These are phyloP conservation scores for Sinella curviseta DNA, from an alignment of 1,140 invertebrate genomes.

Conservation along the genomic window DNA sequence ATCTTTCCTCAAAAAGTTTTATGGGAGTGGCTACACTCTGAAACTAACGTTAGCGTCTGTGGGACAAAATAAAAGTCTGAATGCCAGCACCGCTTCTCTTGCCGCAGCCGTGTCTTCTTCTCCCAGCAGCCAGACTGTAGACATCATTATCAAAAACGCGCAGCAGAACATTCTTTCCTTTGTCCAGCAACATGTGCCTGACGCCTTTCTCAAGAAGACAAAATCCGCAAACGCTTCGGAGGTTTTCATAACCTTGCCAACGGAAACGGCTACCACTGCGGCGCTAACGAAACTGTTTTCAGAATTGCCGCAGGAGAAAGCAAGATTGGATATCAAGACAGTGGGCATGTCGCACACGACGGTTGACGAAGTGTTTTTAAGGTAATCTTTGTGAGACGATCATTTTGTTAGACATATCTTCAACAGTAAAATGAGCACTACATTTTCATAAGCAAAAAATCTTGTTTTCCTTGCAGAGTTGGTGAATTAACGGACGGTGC, in stretches of 20 bases:
- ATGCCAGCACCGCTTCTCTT: not conserved
- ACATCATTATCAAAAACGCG: no score
- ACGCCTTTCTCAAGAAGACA: constrained; percentile 42
- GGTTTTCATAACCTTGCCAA: no score
- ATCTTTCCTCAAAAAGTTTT: constrained; percentile 61
- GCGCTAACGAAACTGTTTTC: constrained; percentile 45
- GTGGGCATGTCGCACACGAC: constrained; percentile 46
- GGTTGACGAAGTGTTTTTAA: constrained; percentile 49
- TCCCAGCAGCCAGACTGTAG: no score
- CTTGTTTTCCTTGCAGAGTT: no score
- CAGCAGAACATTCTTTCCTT: no score
- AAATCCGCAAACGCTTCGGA: no score
- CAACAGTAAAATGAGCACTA: no score
- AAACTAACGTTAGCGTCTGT: not conserved
- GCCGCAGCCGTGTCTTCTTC: no score
- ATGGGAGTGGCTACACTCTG: constrained; percentile 51
- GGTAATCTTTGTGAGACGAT: constrained; percentile 50
- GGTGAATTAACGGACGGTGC: constrained; percentile 55
- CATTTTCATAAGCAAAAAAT: no score
- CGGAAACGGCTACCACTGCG: constrained; percentile 10
- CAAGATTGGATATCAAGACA: constrained; percentile 39
- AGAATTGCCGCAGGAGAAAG: constrained; percentile 39
- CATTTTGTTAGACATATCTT: constrained; percentile 38
- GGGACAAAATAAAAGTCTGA: not conserved
- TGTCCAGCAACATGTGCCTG: constrained; percentile 37